Base-by-base conservation (phyloP, 2,113 vertebrate genomes). In the Corythaixoides concolor region DNA sequence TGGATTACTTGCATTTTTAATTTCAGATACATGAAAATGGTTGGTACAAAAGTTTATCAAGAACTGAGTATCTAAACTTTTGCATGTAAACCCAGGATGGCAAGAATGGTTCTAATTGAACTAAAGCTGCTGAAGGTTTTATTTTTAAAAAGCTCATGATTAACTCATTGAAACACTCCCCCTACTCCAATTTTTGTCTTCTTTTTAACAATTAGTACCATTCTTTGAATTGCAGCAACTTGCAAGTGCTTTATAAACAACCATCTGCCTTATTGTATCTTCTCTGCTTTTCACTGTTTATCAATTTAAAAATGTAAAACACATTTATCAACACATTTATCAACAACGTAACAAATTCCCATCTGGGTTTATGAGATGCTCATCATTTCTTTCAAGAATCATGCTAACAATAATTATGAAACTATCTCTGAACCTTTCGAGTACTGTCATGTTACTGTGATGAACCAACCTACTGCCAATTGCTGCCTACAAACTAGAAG, bases 261-360 rank as follows among this genome's bases (percentile, higher is more conserved):
- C 99, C 99, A 99, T 99, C 99, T 99, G 99, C 98, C 97, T 98
- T 97, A 97, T 93, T 97, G 95, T 95, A 98, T 98, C 98, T 98
- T 99, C 98, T 98, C 98, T 98, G 98, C 97, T 98, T 98, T 98
- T 98, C 98, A 97, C 96, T 98, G 90, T 97, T 98, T 98, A 98
- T 98, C 98, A 98, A 98, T 98, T 98, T 98, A 98, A 98, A 99
- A 98, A 99, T 98, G 98, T 98, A 98, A 98, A 97, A 95, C 93
- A 96, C 95, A 96, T 94, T 96, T 96, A 96, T 96, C 95, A 96
- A 96, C 91, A 96, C 98, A 98, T 99, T 98, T 99, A 98, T 99
- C 98, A 99, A 99, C 98, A 98, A 98, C 97, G 98, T 99, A 98
- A 99, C 98, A 98, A 98, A 98, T 97, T 98, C 98, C 98, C 98